These are phyloP conservation scores for Apogon hyalosoma DNA, from an alignment of 2,797 vertebrate genomes.

Conservation along the genomic window DNA sequence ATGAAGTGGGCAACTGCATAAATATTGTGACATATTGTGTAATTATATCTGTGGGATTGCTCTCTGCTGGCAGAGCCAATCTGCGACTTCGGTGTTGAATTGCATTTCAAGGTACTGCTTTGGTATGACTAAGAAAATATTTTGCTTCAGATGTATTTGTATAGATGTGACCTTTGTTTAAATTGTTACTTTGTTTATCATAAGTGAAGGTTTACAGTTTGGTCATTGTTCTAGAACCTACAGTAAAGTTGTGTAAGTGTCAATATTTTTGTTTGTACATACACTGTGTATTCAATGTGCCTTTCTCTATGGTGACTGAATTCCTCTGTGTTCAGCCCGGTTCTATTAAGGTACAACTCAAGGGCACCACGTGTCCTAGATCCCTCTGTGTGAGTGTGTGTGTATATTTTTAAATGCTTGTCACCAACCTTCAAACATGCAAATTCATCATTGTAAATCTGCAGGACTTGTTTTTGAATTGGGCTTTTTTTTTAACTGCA, in stretches of 20 bases:
- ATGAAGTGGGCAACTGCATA: slow-evolving; percentile 72
- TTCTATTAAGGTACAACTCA: slow-evolving; percentile 83
- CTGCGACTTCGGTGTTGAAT: slow-evolving; percentile 85
- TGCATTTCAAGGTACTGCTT: slow-evolving; percentile 97
- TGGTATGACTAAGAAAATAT: slow-evolving; percentile 96
- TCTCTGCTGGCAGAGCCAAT: slow-evolving; percentile 98
- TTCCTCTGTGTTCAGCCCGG: slow-evolving; percentile 75
- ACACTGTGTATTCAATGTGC: slow-evolving; percentile 89
- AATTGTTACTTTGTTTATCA: slow-evolving; percentile 78
- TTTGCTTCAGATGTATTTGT: slow-evolving; percentile 95
- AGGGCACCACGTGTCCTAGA: slow-evolving; percentile 77
- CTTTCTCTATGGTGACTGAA: slow-evolving; percentile 85
- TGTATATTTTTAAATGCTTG: slow-evolving; percentile 83
- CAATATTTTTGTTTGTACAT: slow-evolving; percentile 81
- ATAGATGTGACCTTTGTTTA: slow-evolving; percentile 81
- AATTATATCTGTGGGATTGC: slow-evolving; percentile 90
- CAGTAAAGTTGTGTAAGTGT: slow-evolving; percentile 92
- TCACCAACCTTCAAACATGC: slow-evolving; percentile 78
- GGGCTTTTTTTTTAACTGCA: slow-evolving; percentile 87
- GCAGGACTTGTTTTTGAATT: slow-evolving; percentile 93
- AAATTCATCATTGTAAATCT: slow-evolving; percentile 87
- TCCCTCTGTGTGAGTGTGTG: slow-evolving; percentile 38
- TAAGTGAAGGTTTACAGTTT: slow-evolving; percentile 99
- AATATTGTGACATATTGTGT: slow-evolving; percentile 85
- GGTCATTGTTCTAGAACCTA: slow-evolving; percentile 93